Evolutionary conservation across 2,113 vertebrate species (phyloP).

Genomic region (Heterotilapia buettikoferi): DNA sequence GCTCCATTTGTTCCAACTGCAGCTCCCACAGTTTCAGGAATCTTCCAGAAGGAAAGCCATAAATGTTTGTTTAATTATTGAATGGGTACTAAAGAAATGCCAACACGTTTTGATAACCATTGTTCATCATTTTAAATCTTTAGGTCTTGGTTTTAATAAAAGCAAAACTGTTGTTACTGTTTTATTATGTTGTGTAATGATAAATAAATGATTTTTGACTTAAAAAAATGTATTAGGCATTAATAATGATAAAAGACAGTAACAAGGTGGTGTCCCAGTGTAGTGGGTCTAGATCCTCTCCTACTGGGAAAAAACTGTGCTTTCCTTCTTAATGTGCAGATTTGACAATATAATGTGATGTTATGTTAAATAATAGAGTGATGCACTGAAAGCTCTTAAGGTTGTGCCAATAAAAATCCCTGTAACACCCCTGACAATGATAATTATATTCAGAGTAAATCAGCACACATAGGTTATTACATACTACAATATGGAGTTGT

Average conservation of each 20-base stretch:
- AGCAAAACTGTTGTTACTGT: not conserved
- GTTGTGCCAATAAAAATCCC: not conserved
- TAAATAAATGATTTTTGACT: not conserved
- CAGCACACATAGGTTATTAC: not conserved
- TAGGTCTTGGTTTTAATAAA: not conserved
- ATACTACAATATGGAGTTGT: not conserved
- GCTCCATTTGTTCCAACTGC: not conserved
- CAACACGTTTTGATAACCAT: not conserved
- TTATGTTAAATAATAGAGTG: not conserved
- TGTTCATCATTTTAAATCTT: not conserved
- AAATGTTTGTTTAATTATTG: not conserved
- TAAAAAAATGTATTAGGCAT: not conserved
- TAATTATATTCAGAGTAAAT: not conserved
- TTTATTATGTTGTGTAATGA: not conserved
- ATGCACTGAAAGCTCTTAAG: not conserved
- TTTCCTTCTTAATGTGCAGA: not conserved
- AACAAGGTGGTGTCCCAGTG: not conserved
- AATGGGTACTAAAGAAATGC: not conserved
- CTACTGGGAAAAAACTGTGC: not conserved
- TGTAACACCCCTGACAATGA: not conserved
- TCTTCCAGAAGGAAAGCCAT: not conserved
- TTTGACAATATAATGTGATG: not conserved
- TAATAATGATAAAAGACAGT: not conserved
- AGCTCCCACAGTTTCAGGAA: not conserved
- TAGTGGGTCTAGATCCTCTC: not conserved